Evolutionary conservation across 2,888 invertebrate species (phyloP), one percentile per base, ranked within the genome.

Genomic region (Parascotia fuliginaria): DNA sequence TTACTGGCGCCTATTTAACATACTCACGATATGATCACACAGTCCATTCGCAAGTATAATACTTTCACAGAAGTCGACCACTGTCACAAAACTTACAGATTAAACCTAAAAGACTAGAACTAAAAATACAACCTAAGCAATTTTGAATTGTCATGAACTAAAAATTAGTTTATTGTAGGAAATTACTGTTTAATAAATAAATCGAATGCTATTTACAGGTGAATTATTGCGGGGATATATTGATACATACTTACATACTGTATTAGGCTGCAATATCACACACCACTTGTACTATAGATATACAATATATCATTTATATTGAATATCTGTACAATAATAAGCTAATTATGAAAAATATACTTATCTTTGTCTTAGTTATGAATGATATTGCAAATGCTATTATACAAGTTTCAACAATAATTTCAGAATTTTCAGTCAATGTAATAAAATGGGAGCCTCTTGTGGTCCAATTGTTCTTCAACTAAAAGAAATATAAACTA

Each of bases 91-190:
- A 63, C 55, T 65, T 67, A 64, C 61, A 59, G 56, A 77, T 81
- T 85, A 85, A 57, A 79, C 54, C 81, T 88, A 88, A 74, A 86
- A 85, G 89, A 90, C 89, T 90, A 90, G 89, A 89, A 82, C 89
- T 89, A 89, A 89, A 76, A 77, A 75, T 83, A 84, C 81, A 86
- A 85, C 77, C 77, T 78, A 82, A 79, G 66, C 74, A 79, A 83
- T 83, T 81, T 81, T 70, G 77, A 80, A 77, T 81, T 86, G 87
- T 87, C 85, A 86, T 85, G 77, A 65, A 84, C 79, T 79, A 79
- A 82, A 83, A 79, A 67, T 57, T 70, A 61, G 65, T 64, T 54
- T 70, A 71, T 68, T 56, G 51, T 51, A 54, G 55, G 55, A 69
- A 38, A 57, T 55, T 55, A 49, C 44, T 57, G 53, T 69, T 67